Base-by-base conservation (phyloP, 2,113 vertebrate species). In the Scalopus aquaticus region DNA sequence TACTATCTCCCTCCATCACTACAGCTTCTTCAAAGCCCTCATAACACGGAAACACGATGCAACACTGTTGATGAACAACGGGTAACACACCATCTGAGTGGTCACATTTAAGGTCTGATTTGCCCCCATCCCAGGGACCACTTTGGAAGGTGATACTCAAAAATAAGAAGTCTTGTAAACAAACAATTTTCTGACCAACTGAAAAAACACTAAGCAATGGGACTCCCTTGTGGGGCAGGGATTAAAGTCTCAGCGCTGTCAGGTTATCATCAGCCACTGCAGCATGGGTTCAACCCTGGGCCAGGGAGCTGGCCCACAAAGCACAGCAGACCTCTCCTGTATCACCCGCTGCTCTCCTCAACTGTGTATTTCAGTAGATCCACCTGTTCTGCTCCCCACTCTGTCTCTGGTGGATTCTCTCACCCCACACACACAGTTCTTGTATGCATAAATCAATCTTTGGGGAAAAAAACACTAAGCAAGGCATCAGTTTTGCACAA, bases 91-190 rank as follows among this genome's bases (percentile, higher is more conserved):
- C 37, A 37, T 8, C 2, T 26, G 42, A 69, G 30, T 6, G 51
- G 64, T 64, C 67, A 80, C 67, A 91, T 15, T n/a, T 46, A 92
- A 95, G n/a, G 42, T 82, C 42, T 93, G 51, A 65, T 56, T 77
- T 79, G 73, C 35, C 72, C 88, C 56, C 74, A 54, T 9, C 58
- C 49, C n/a, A 67, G 9, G 58, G 19, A 60, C 46, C 62, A 69
- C 12, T 85, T 37, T 2, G 1, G 51, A 42, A 44, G 39, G 3
- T n/a, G 56, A 77, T 77, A 69, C 42, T 79, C 58, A 80, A 88
- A 89, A 80, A 30, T 7, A 81, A 92, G 83, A 81, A 92, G 83
- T 4, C n/a, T 90, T 82, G 44, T 74, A 82, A 95, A 17, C 56
- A 82, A 95, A 17, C 56, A 82, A 74, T 32, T 39, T 83, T 76